These are phyloP conservation scores for Clepsis dumicolana DNA, from an alignment of 2,888 invertebrate species.

Conservation along the genomic window DNA sequence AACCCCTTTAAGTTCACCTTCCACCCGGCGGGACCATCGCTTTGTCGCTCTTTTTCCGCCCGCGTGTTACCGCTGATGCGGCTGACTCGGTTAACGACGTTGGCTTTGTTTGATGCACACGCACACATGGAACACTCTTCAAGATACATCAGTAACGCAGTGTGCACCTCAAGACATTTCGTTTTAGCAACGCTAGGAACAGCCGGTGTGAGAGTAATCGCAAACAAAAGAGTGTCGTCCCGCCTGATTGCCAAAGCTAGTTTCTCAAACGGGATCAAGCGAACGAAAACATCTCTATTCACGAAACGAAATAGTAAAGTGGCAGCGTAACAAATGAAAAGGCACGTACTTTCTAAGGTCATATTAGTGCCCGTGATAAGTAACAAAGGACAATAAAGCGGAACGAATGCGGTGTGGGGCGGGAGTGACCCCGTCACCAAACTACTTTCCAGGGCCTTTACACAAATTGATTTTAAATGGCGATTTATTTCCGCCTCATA, in stretches of 20 bases:
- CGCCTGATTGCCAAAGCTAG: constrained; percentile 8
- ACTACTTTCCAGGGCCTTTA: constrained; percentile 80
- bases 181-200: not conserved
- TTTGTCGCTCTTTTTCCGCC: constrained; percentile 33
- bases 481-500: constrained; percentile 86
- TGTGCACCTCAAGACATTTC: not conserved
- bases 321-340: constrained; percentile 32
- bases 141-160: not conserved
- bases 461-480: constrained; percentile 87
- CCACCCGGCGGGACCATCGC: constrained; percentile 28
- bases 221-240: constrained; percentile 2
- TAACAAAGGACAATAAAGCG: constrained; percentile 46
- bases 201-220: not conserved
- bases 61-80: constrained; percentile 19
- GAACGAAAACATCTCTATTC: not conserved
- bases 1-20: constrained; percentile 74
- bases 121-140: not conserved
- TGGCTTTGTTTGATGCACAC: constrained; percentile 14
- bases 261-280: constrained; percentile 1
- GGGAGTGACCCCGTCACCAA: constrained; percentile 62
- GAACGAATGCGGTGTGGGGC: constrained; percentile 45
- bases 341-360: constrained; percentile 42
- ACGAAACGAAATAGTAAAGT: constrained; percentile 27
- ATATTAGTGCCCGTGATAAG: constrained; percentile 39
- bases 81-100: constrained; percentile 29